Base-by-base conservation (phyloP, 2,888 invertebrate species). In the Agonopterix alstromeriana region DNA sequence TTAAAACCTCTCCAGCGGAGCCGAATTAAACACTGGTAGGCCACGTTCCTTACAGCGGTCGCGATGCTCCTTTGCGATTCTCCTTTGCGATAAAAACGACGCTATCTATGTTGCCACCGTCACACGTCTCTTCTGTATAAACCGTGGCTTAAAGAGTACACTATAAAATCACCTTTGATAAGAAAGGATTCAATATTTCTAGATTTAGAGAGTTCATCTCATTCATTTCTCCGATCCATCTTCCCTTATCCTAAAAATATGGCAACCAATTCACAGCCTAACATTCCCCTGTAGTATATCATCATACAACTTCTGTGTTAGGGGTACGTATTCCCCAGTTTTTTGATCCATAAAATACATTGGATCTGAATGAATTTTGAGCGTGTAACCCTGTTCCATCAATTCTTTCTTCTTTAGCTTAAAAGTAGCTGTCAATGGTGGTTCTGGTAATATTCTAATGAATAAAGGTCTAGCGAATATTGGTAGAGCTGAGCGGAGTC, bases 391-490 rank as follows among this genome's bases (percentile, higher is more conserved):
- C 64, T 97, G 95, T 48, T 92, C 89, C 68, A 96, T 94, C 17
- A 98, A 82, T 58, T 96, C 94, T n/a, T 92, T 92, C 80, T 99
- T 99, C 73, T 95, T 95, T 58, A 98, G 79, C 82, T 99, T 99
- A 73, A 95, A 98, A 0, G 99, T 99, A 46, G 93, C 93, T 2
- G 95, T 95, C 43, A 94, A 77, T 0, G 97, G 96, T 8, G 98
- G 91, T 57, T 92, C 89, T 9, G 93, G 87, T 48, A 97, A 85
- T 11, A 96, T 85, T 48, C 98, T 90, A 10, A 98, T 70, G 82
- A 98, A 98, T 0, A 98, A 70, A 0, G 98, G 98, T 46, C 95
- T 90, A 0, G 98, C 96, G 71, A 96, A 98, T 0, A 90, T 63
- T 0, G 98, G 96, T 9, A 98, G 82, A 17, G 91, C 90, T n/a